phyloP scores from a whole-genome alignment of 2,888 invertebrate species.

The Stratiomys singularior region DNA sequence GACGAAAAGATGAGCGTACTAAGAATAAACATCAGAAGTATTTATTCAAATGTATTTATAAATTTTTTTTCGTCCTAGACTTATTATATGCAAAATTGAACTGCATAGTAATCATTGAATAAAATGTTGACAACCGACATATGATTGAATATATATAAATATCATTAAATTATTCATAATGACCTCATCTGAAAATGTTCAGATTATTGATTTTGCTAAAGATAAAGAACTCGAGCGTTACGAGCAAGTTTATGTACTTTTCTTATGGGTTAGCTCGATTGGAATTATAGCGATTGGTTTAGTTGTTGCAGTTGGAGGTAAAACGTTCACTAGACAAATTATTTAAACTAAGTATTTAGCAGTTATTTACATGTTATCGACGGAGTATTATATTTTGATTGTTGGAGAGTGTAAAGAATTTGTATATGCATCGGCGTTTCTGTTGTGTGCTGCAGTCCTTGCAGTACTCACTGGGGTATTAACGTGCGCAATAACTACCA shows the following conservation, averaged over 20 bases:
- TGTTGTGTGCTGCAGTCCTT: constrained; percentile 1
- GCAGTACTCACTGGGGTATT: constrained; percentile 1
- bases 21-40: constrained; percentile 23
- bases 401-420: constrained; percentile 31
- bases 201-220: constrained; percentile 23
- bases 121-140: too few relatives aligned
- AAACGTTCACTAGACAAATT: neutral
- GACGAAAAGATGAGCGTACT: constrained; percentile 73
- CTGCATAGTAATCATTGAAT: too few relatives aligned
- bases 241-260: constrained; percentile 24
- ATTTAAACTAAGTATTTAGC: neutral
- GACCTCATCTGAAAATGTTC: neutral
- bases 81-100: too few relatives aligned
- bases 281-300: constrained; percentile 23
- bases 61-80: neutral
- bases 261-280: constrained; percentile 37
- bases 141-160: too few relatives aligned
- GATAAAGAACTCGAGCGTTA: constrained; percentile 2
- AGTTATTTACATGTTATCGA: constrained; percentile 38
- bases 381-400: constrained; percentile 19
- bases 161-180: too few relatives aligned
- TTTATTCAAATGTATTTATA: neutral
- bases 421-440: constrained; percentile 19
- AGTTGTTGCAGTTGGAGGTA: constrained; percentile 32
- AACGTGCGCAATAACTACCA: constrained; percentile 26